These are phyloP conservation scores for Drosophila orena DNA, from an alignment of 1,140 invertebrate species.

Conservation along the genomic window DNA sequence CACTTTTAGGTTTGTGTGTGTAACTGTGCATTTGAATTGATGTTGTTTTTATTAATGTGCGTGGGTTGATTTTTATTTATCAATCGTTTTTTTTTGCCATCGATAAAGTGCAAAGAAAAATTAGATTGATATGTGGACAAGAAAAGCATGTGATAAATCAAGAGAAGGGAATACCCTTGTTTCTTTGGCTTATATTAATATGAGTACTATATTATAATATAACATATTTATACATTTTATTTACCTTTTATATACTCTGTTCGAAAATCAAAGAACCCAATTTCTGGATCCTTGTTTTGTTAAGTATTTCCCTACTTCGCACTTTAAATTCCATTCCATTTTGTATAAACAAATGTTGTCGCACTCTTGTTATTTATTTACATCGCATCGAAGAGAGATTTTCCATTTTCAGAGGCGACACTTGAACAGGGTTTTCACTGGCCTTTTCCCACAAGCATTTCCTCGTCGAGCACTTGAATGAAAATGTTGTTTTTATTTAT, in stretches of 20 bases:
- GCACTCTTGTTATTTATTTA: slow-evolving; percentile 5
- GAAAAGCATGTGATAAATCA: slow-evolving; percentile 15
- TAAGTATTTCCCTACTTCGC: not conserved
- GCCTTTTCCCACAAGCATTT: slow-evolving; percentile 7
- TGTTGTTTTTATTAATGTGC: slow-evolving; percentile 32
- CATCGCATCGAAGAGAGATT: not conserved
- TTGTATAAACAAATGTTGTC: slow-evolving; percentile 10
- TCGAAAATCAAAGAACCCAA: not conserved
- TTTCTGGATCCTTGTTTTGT: not conserved
- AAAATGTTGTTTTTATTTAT: slow-evolving; percentile 29
- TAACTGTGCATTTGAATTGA: slow-evolving; percentile 42
- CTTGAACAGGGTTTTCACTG: slow-evolving; percentile 8
- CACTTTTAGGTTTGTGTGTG: slow-evolving; percentile 23
- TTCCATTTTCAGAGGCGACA: slow-evolving; percentile 10
- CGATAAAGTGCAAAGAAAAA: not conserved
- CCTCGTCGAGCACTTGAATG: slow-evolving; percentile 13
- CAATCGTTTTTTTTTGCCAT: slow-evolving; percentile 40
- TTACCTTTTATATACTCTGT: too few relatives aligned
- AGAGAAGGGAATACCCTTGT: not conserved
- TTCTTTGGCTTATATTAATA: too few relatives aligned
- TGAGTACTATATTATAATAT: too few relatives aligned
- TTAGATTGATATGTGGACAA: not conserved
- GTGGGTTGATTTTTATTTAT: slow-evolving; percentile 49
- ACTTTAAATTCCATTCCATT: slow-evolving; percentile 7
- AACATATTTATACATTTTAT: too few relatives aligned